Percentiles rank a stretch among this genome's conserved stretches.
Evolutionary conservation across 2,797 vertebrate species (phyloP).

Genomic region (Ceryle rudis): DNA sequence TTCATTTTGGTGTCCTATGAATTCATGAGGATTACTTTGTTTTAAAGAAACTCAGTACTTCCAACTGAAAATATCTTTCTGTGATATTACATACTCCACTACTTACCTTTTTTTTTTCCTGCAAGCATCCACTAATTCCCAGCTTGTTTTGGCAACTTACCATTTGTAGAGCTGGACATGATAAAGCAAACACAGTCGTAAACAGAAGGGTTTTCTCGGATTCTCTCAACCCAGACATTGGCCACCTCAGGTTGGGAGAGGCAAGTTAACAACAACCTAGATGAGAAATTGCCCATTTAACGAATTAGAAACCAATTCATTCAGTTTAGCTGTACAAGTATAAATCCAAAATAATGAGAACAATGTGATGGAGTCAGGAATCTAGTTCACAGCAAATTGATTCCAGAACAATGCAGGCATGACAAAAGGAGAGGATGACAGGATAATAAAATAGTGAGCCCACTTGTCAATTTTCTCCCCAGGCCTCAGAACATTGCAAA

Average conservation of each 20-base stretch:
- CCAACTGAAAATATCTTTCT: not conserved
- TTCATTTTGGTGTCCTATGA: not conserved
- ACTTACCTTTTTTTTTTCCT: not conserved
- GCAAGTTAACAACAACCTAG: conserved; percentile 92
- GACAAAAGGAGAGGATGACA: not conserved
- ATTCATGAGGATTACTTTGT: not conserved
- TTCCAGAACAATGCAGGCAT: not conserved
- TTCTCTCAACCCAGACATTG: conserved; percentile 89
- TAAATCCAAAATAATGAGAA: not conserved
- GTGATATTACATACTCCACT: not conserved
- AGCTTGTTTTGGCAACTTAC: conserved; percentile 72
- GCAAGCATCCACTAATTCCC: not conserved
- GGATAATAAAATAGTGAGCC: not conserved
- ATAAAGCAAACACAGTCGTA: conserved; percentile 90
- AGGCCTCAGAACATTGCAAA: not conserved
- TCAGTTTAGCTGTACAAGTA: not conserved
- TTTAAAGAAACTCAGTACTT: not conserved
- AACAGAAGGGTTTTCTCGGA: conserved; percentile 82
- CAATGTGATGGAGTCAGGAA: not conserved
- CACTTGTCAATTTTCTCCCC: not conserved
- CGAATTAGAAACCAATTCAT: not conserved
- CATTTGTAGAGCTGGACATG: conserved; percentile 95
- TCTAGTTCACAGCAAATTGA: not conserved
- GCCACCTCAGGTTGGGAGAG: conserved; percentile 89
- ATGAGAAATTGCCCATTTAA: conserved; percentile 44